A percentile compares a stretch with the other conserved stretches of the same genome.
Evolutionary conservation across 2,888 invertebrate species (phyloP).

Genomic region (Rhagonycha fulva): DNA sequence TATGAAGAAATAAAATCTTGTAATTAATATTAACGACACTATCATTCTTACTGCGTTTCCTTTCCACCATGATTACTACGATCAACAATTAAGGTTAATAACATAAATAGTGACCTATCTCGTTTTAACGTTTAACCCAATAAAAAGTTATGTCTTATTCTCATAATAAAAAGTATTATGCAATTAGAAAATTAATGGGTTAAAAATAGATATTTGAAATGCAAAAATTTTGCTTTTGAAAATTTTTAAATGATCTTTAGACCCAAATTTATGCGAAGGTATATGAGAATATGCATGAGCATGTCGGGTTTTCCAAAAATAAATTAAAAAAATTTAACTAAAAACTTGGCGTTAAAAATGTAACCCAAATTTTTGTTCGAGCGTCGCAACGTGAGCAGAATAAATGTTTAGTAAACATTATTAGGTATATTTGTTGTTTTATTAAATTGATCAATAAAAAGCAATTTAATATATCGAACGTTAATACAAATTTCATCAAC

Average conservation of each 20-base stretch:
- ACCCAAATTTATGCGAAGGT: not conserved
- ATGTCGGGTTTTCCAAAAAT: not conserved
- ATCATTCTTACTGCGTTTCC: not conserved
- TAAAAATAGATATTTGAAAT: not conserved
- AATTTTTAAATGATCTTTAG: not conserved
- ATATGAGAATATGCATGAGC: not conserved
- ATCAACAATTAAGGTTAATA: not conserved
- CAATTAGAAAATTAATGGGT: not conserved
- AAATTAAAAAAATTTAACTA: not conserved
- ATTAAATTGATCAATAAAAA: not conserved
- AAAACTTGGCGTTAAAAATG: not conserved
- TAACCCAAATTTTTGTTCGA: not conserved
- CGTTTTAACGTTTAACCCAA: slow-evolving; percentile 3
- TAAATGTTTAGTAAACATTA: not conserved
- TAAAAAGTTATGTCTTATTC: not conserved
- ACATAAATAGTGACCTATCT: not conserved
- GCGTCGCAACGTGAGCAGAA: not conserved
- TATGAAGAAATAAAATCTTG: not conserved
- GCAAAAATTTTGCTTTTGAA: not conserved
- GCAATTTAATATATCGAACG: not conserved
- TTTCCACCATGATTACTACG: not conserved
- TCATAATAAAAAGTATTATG: not conserved
- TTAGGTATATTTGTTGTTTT: not conserved
- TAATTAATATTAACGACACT: not conserved
- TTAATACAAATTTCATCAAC: not conserved